phyloP scores from a whole-genome alignment of 2,888 invertebrate species.

The Strigamia transsilvanica region DNA sequence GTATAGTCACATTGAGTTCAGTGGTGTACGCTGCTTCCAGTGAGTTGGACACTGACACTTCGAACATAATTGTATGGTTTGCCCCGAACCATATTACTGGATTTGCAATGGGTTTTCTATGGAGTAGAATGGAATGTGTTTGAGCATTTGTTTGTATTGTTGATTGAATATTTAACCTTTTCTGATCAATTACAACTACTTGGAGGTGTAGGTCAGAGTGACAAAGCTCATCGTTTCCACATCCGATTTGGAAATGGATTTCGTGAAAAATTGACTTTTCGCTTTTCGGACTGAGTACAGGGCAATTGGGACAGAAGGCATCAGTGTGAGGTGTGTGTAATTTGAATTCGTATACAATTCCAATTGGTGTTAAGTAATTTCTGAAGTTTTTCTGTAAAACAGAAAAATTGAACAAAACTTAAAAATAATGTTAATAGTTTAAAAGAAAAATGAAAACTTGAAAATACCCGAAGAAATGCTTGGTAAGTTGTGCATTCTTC shows the following conservation, averaged over 20 bases:
- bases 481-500: neutral
- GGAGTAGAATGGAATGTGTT: neutral
- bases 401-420: neutral
- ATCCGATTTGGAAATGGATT: neutral
- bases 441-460: neutral
- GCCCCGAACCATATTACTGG: neutral
- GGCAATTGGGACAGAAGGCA: neutral
- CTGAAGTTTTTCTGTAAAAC: neutral
- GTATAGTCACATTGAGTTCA: constrained; percentile 21
- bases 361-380: constrained; percentile 9
- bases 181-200: neutral
- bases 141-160: no score
- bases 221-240: neutral
- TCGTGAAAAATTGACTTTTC: neutral
- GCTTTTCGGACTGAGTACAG: constrained; percentile 31
- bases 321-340: neutral
- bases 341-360: neutral
- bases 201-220: neutral
- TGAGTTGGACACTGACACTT: neutral
- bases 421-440: no score
- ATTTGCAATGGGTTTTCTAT: neutral
- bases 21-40: neutral
- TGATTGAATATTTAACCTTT: neutral
- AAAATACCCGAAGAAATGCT: neutral
- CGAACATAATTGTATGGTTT: constrained; percentile 11